Percentiles rank a stretch among this genome's conserved stretches.
phyloP scores from a whole-genome alignment of 2,888 invertebrate species.

The Polydrusus tereticollis region DNA sequence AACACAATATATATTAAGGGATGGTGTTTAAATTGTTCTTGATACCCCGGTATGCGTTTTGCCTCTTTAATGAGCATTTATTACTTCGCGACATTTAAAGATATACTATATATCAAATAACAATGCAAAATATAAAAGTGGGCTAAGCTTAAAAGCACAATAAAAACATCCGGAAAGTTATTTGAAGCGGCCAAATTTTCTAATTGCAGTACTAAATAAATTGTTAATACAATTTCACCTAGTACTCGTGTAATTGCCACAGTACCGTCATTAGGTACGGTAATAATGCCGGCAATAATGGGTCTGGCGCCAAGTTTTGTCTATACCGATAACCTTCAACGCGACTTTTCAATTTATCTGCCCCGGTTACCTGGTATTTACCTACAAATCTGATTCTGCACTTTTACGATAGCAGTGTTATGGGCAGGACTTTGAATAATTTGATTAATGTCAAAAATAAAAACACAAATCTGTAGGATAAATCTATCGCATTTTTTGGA shows the following conservation, averaged over 20 bases:
- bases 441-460: too few species aligned
- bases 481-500: too few species aligned
- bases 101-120: too few species aligned
- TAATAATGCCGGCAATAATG: constrained; percentile 41
- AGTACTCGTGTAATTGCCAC: constrained; percentile 10
- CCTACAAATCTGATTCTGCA: constrained; percentile 21
- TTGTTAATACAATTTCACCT: constrained; percentile 14
- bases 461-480: too few species aligned
- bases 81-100: too few species aligned
- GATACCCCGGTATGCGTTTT: too few species aligned
- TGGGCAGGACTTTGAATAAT: neutral
- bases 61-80: too few species aligned
- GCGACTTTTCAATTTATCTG: constrained; percentile 29
- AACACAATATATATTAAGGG: too few species aligned
- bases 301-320: constrained; percentile 42
- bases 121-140: too few species aligned
- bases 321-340: constrained; percentile 41
- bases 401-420: neutral
- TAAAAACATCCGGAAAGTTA: constrained; percentile 1
- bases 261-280: constrained; percentile 22
- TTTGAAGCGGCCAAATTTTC: neutral
- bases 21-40: too few species aligned
- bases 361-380: constrained; percentile 47
- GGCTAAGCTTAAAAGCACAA: neutral
- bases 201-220: neutral